phyloP scores from a whole-genome alignment of 2,113 vertebrate genomes.

The Cyphomyrus discorhynchus region DNA sequence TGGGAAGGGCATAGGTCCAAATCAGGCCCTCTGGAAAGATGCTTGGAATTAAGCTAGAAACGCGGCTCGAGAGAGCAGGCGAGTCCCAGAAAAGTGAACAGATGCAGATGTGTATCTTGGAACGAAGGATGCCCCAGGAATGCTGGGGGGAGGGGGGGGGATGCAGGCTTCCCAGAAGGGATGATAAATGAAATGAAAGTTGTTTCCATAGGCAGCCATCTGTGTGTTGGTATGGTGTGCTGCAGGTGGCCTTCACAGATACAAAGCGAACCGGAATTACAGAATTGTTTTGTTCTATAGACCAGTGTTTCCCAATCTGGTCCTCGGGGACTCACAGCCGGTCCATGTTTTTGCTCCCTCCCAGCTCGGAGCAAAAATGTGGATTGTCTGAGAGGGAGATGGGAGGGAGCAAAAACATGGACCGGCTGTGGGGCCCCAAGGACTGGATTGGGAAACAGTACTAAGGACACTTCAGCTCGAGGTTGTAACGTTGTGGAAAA shows the following conservation, averaged over 20 bases:
- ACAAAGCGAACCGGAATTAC: background rate
- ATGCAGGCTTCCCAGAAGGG: background rate
- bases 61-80: background rate
- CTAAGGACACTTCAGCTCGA: background rate
- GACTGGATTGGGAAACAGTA: no score
- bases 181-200: background rate
- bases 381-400: no score
- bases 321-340: no score
- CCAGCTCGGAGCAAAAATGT: no score
- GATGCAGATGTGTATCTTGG: conserved; percentile 7
- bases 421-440: no score
- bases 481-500: background rate
- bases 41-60: background rate
- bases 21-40: background rate
- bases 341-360: no score
- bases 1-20: background rate
- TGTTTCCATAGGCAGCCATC: background rate
- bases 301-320: no score
- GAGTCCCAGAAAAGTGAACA: background rate
- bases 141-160: background rate
- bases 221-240: background rate
- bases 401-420: no score
- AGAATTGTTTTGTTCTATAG: background rate
- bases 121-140: background rate
- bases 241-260: background rate